Percentiles rank a stretch among this genome's conserved stretches.
These are phyloP conservation scores for Elaeidobius kamerunicus DNA, from an alignment of 2,888 invertebrate species.

Conservation along the genomic window DNA sequence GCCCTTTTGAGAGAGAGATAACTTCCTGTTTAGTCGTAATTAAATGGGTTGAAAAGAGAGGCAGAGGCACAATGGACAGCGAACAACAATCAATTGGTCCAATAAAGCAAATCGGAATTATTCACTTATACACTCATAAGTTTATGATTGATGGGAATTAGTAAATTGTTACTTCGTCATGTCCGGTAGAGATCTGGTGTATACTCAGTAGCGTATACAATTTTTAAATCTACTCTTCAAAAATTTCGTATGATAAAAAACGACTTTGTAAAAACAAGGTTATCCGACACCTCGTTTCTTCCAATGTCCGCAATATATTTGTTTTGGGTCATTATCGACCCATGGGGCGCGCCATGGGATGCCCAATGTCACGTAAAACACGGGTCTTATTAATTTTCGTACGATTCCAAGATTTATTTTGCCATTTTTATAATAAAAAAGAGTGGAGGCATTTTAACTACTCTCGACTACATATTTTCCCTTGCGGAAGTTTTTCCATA, in stretches of 20 bases:
- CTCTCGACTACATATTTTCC: constrained; percentile 1
- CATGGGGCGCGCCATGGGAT: constrained; percentile 42
- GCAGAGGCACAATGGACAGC: constrained; percentile 37
- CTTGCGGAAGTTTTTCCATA: neutral
- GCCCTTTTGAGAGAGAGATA: constrained; percentile 32
- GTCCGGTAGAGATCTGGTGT: too few species aligned
- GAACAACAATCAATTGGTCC: constrained; percentile 46
- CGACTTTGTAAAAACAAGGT: constrained; percentile 28
- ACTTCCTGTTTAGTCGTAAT: constrained; percentile 29
- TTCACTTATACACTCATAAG: constrained; percentile 49
- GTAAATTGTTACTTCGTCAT: constrained; percentile 50
- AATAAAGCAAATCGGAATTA: constrained; percentile 44
- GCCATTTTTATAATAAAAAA: too few species aligned
- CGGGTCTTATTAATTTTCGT: constrained; percentile 24
- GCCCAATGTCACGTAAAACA: constrained; percentile 29
- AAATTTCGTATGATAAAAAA: too few species aligned
- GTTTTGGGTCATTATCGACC: constrained; percentile 39
- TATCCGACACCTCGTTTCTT: constrained; percentile 43
- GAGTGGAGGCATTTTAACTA: too few species aligned
- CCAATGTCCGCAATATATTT: constrained; percentile 42
- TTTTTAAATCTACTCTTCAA: too few species aligned
- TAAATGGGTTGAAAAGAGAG: constrained; percentile 27
- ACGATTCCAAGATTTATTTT: constrained; percentile 10
- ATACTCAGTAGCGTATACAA: constrained; percentile 13
- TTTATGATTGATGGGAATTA: constrained; percentile 51